phyloP scores from a whole-genome alignment of 2,113 vertebrate species.

The Menura novaehollandiae region DNA sequence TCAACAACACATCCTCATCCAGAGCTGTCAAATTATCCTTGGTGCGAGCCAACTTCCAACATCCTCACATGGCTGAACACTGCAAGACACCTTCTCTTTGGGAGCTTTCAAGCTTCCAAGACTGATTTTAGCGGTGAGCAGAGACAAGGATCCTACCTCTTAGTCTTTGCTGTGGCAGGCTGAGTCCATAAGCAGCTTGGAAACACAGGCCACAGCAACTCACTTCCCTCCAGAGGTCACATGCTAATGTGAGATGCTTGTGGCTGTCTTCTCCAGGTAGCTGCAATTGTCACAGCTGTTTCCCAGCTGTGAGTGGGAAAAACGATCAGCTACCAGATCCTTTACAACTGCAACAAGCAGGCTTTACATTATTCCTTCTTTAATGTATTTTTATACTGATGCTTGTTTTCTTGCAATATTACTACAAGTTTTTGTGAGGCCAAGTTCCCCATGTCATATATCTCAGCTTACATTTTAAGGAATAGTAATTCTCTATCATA shows the following conservation, averaged over 20 bases:
- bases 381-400: not conserved
- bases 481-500: not conserved
- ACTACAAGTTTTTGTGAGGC: not conserved
- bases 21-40: not conserved
- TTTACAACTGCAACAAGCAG: not conserved
- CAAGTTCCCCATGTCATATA: not conserved
- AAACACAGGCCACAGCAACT: not conserved
- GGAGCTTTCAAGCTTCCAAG: not conserved
- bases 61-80: not conserved
- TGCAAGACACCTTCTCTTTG: not conserved
- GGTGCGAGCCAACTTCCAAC: not conserved
- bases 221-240: accelerated
- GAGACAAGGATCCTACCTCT: not conserved
- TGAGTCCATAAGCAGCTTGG: not conserved
- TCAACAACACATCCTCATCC: not conserved
- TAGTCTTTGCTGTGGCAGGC: not conserved
- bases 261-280: not conserved
- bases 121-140: not conserved
- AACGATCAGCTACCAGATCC: not conserved
- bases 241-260: not conserved
- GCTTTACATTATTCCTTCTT: not conserved
- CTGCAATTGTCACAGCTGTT: not conserved
- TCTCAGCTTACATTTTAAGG: not conserved
- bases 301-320: not conserved
- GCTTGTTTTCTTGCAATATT: not conserved